These are phyloP conservation scores for Drosophila rhopaloa DNA, from an alignment of 1,140 invertebrate genomes.

Conservation along the genomic window DNA sequence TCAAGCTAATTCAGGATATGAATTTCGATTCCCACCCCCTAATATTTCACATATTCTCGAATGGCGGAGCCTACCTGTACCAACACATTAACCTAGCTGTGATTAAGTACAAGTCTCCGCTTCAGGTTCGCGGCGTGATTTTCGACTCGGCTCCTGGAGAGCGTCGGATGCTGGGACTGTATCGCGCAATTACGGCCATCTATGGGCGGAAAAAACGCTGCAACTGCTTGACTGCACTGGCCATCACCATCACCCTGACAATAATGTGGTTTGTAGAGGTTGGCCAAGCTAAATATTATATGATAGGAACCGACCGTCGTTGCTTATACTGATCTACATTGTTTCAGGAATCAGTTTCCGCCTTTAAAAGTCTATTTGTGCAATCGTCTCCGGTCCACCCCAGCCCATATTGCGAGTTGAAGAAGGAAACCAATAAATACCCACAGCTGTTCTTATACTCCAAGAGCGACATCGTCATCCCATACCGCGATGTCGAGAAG, in stretches of 20 bases:
- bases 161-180: constrained; percentile 86
- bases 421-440: constrained; percentile 85
- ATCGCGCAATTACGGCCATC: constrained; percentile 87
- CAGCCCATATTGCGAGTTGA: constrained; percentile 85
- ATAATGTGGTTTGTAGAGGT: constrained; percentile 87
- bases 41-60: constrained; percentile 92
- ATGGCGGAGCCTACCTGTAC: constrained; percentile 90
- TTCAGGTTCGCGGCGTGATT: constrained; percentile 89
- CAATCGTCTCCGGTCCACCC: constrained; percentile 73
- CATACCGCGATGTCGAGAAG: constrained; percentile 87
- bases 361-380: constrained; percentile 77
- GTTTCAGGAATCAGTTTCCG: constrained; percentile 73
- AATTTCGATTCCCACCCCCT: constrained; percentile 89
- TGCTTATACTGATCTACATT: background rate
- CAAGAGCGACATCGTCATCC: constrained; percentile 88
- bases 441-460: constrained; percentile 92
- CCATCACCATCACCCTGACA: constrained; percentile 87
- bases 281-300: background rate
- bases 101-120: constrained; percentile 84
- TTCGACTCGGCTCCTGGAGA: constrained; percentile 91
- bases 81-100: constrained; percentile 88
- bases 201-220: constrained; percentile 86
- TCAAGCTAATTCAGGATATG: constrained; percentile 89
- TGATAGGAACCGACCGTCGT: background rate
- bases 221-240: constrained; percentile 86